Base-by-base conservation (phyloP, 2,888 invertebrate genomes). In the Drosophila algonquin region DNA sequence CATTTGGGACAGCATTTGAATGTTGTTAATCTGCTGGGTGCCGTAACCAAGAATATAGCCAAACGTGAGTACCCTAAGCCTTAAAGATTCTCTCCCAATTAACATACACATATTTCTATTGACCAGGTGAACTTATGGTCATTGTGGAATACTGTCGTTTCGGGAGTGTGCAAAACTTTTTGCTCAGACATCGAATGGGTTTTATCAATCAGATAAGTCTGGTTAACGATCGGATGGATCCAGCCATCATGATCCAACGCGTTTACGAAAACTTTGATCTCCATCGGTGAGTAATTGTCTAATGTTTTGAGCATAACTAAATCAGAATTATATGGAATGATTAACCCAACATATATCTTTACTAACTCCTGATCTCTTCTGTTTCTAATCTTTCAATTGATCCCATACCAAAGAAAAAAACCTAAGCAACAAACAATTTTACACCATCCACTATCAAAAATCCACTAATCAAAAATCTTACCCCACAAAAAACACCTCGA, bases 131-230 rank as follows among this genome's bases (percentile, higher is more conserved):
- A 92, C 92, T 99, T 21, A 94, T 96, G 89, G 98, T 99, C 0
- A 97, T 99, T 77, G 98, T 99, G 0, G 99, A 99, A 91, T 98
- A 96, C 91, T 99, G 99, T 90, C 95, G 95, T 74, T 98, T 95
- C 92, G 99, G 99, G 21, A 98, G 98, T 91, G 93, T 99, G 9
- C 96, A 98, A 85, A 96, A 97, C 91, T 98, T 97, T 91, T 93
- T 99, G 77, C 93, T 96, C 61, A 94, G 96, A 32, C 96, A 98
- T 90, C 94, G 98, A 21, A 94, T 95, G 35, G 94, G 95, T 55
- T 98, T 97, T 90, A 95, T 98, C 24, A 95, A 98, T 91, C 97
- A 98, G 93, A 94, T 97, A 4, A 94, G 95, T 89, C 93, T 93
- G 0, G 90, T 91, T 0, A 96, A 95, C 0, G 96, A 95, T 68